Conservation (phyloP, 2,888 invertebrate species). For the Patella caerulea region DNA sequence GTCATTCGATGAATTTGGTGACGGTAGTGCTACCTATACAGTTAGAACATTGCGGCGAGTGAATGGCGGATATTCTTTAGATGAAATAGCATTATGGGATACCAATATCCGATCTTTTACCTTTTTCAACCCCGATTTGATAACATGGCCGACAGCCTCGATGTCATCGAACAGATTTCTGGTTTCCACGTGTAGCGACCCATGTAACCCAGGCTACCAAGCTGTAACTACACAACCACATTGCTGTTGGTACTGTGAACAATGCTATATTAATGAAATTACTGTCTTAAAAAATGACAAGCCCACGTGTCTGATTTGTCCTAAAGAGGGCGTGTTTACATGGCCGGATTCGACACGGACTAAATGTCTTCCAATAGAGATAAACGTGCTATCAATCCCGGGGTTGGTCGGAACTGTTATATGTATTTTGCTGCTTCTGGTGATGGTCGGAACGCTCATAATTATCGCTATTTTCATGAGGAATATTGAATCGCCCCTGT, state of each 20-base stretch:
- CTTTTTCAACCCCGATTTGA: conserved; percentile 8
- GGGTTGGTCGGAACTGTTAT: conserved; percentile 29
- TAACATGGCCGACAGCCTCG: conserved; percentile 18
- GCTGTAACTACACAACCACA: conserved; percentile 34
- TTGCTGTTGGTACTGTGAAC: conserved; percentile 53
- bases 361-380: conserved; percentile 29
- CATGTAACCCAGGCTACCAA: conserved; percentile 41
- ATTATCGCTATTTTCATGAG: conserved; percentile 33
- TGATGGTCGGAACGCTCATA: conserved; percentile 26
- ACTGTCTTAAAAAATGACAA: conserved; percentile 26
- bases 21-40: conserved; percentile 34
- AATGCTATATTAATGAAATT: conserved; percentile 43
- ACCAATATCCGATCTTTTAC: conserved; percentile 15
- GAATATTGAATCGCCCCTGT: conserved; percentile 37
- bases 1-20: conserved; percentile 37
- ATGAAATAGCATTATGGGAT: conserved; percentile 38
- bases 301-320: conserved; percentile 36
- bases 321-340: conserved; percentile 20
- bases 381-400: conserved; percentile 20
- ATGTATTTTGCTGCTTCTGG: conserved; percentile 23
- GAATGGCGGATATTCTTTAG: conserved; percentile 18
- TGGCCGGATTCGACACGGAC: conserved; percentile 42
- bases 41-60: conserved; percentile 24
- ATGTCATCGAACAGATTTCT: background rate
- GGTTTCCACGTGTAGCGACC: conserved; percentile 34